Conservation (phyloP, 2,888 invertebrate species). For the Acanthosoma haemorrhoidale region DNA sequence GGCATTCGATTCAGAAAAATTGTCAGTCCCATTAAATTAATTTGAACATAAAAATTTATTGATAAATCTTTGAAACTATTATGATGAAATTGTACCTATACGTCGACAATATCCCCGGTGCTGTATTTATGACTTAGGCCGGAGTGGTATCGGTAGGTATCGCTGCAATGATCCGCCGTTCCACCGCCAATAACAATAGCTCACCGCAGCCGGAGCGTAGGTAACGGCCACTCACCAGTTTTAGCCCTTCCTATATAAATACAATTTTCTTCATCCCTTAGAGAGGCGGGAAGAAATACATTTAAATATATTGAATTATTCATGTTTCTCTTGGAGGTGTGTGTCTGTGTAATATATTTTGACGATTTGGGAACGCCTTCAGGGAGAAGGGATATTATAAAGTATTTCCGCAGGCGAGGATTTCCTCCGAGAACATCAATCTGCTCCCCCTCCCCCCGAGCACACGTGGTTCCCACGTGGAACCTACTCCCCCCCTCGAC, state of each 20-base stretch:
- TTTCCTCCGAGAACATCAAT: background rate
- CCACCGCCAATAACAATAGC: background rate
- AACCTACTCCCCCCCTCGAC: background rate
- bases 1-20: no score
- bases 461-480: slow-evolving; percentile 1
- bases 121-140: no score
- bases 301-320: slow-evolving; percentile 12
- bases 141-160: no score
- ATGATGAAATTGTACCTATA: no score
- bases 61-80: no score
- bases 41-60: no score
- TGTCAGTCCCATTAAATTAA: no score
- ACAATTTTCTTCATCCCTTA: background rate
- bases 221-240: background rate
- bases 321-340: no score
- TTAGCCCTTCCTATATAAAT: background rate
- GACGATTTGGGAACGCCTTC: background rate
- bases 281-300: background rate
- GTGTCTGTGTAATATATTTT: background rate
- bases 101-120: no score
- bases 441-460: no score
- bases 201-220: background rate
- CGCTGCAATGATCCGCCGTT: no score
- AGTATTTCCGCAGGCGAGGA: background rate
- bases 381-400: background rate